Evolutionary conservation across 2,113 vertebrate species (phyloP).

Genomic region (Centrocercus urophasianus): DNA sequence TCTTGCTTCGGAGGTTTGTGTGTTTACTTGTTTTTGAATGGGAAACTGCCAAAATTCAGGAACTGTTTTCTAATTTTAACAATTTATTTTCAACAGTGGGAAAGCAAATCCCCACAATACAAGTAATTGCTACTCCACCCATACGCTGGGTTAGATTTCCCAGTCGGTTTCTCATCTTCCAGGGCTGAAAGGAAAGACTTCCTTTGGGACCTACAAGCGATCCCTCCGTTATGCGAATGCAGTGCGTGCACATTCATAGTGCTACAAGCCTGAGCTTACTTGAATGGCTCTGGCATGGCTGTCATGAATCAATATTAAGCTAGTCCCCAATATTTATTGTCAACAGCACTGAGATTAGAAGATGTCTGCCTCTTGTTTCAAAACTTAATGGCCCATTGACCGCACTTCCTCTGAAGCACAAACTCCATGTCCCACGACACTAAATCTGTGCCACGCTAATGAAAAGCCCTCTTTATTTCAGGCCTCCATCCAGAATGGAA

Average conservation of each 20-base stretch:
- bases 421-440: conserved; percentile 34
- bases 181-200: conserved; percentile 59
- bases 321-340: conserved; percentile 57
- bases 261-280: not conserved
- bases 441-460: conserved; percentile 63
- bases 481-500: conserved; percentile 52
- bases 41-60: not conserved
- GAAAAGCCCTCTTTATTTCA: conserved; percentile 65
- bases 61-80: conserved; percentile 14
- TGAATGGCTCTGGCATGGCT: not conserved
- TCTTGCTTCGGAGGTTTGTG: not conserved
- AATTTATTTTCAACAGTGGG: conserved; percentile 19
- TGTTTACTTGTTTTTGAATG: not conserved
- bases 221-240: not conserved
- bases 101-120: conserved; percentile 19
- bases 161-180: conserved; percentile 50
- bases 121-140: conserved; percentile 51
- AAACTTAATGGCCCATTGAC: conserved; percentile 59
- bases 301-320: conserved; percentile 8
- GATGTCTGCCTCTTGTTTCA: conserved; percentile 64
- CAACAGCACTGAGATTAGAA: conserved; percentile 43
- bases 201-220: not conserved
- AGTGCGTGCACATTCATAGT: not conserved
- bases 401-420: conserved; percentile 58
- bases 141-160: not conserved